A percentile compares a stretch with the other conserved stretches of the same genome.
Conservation (phyloP, 2,888 invertebrate species). For the Zele albiditarsus region DNA sequence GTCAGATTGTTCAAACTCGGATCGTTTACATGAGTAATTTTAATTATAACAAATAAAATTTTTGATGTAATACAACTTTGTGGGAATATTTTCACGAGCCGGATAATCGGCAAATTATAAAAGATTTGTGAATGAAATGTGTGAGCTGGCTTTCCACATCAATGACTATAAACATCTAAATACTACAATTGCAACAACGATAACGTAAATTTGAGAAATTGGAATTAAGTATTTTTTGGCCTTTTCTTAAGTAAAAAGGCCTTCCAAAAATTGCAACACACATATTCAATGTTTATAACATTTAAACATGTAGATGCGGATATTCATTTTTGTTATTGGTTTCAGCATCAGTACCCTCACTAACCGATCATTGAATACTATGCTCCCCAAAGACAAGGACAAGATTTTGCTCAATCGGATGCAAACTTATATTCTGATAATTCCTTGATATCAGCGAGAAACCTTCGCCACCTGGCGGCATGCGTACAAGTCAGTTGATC, state of each 20-base stretch:
- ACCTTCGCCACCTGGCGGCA: constrained; percentile 55
- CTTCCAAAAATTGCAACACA: constrained; percentile 86
- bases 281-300: constrained; percentile 59
- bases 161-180: too few species aligned
- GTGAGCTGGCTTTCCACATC: too few species aligned
- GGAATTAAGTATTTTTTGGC: constrained; percentile 52
- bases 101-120: too few species aligned
- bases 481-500: not conserved
- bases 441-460: constrained; percentile 51
- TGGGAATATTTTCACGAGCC: not conserved
- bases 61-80: not conserved
- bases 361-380: constrained; percentile 89
- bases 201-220: not conserved
- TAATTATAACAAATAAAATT: not conserved
- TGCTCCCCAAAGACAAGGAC: constrained; percentile 91
- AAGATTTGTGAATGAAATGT: too few species aligned
- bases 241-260: constrained; percentile 81
- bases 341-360: constrained; percentile 91
- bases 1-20: constrained; percentile 22
- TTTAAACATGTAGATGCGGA: constrained; percentile 77
- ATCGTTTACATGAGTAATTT: not conserved
- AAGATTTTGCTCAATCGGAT: not conserved
- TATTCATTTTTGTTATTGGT: constrained; percentile 75
- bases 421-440: constrained; percentile 34
- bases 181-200: too few species aligned